phyloP scores from a whole-genome alignment of 1,140 invertebrate species.

The Drosophila leontia region DNA sequence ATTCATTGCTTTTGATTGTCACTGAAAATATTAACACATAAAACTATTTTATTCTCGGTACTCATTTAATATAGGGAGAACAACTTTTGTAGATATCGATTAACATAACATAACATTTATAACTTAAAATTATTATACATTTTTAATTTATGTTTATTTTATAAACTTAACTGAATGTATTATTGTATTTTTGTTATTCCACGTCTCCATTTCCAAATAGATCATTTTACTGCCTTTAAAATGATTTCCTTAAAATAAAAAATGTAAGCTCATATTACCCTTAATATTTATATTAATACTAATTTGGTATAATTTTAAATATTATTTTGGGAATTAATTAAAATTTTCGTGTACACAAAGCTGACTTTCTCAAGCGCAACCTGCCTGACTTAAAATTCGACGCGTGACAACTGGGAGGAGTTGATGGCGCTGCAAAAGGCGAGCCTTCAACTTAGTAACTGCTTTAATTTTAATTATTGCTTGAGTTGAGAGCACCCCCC shows the following conservation, averaged over 20 bases:
- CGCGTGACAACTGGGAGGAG: conserved; percentile 33
- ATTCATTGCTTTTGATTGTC: neutral
- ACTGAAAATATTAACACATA: neutral
- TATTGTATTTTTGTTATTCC: neutral
- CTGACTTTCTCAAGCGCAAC: neutral
- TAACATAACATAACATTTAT: neutral
- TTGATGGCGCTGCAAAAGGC: conserved; percentile 16
- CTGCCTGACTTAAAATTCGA: conserved; percentile 11
- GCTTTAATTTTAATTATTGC: conserved; percentile 81
- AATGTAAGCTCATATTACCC: neutral
- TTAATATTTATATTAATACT: no score
- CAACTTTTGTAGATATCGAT: neutral
- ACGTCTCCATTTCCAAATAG: no score
- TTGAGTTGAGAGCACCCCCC: conserved; percentile 20
- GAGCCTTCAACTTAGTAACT: conserved; percentile 66
- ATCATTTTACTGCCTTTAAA: neutral
- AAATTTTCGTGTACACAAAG: neutral
- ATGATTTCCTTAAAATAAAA: neutral
- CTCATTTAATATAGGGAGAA: neutral
- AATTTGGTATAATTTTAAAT: neutral
- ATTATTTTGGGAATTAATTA: neutral
- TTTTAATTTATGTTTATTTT: neutral
- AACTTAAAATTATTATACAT: neutral
- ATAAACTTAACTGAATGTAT: neutral
- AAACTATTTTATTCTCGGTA: neutral